Evolutionary conservation across 1,140 invertebrate genomes (phyloP).

Genomic region (Myzus persicae): DNA sequence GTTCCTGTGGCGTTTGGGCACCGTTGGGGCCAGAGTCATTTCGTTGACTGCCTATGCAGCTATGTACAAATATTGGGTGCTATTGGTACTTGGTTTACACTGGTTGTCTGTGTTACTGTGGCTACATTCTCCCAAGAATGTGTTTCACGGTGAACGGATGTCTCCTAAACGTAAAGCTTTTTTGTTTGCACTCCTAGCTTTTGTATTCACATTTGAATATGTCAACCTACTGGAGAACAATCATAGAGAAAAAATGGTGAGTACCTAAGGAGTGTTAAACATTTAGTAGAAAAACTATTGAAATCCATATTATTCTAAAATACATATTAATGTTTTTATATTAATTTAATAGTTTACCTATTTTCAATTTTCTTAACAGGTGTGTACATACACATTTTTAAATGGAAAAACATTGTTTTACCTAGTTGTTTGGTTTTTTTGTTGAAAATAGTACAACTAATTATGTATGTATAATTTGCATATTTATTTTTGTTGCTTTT

Average conservation of each 20-base stretch:
- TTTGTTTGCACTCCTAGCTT: conserved; percentile 79
- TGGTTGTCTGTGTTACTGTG: conserved; percentile 85
- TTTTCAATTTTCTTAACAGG: neutral
- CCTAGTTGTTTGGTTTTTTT: neutral
- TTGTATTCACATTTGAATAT: conserved; percentile 90
- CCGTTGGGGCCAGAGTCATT: conserved; percentile 80
- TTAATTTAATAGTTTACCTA: neutral
- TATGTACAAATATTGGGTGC: conserved; percentile 83
- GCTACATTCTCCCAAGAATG: conserved; percentile 84
- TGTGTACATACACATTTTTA: neutral
- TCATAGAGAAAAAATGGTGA: conserved; percentile 79
- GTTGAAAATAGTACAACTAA: neutral
- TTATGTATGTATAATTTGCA: neutral
- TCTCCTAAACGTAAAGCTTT: conserved; percentile 72
- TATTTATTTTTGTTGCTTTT: neutral
- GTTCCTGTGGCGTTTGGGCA: conserved; percentile 85
- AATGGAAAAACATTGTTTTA: neutral
- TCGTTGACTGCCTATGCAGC: conserved; percentile 86
- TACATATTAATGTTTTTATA: neutral
- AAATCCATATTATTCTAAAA: neutral
- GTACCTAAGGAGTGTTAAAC: conserved; percentile 44
- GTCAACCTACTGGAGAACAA: conserved; percentile 85
- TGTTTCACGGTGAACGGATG: conserved; percentile 82
- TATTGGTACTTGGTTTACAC: conserved; percentile 77
- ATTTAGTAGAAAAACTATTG: neutral